Percentiles rank a stretch among this genome's conserved stretches.
These are phyloP conservation scores for Formicarius rufipectus DNA, from an alignment of 2,113 vertebrate genomes.

Conservation along the genomic window DNA sequence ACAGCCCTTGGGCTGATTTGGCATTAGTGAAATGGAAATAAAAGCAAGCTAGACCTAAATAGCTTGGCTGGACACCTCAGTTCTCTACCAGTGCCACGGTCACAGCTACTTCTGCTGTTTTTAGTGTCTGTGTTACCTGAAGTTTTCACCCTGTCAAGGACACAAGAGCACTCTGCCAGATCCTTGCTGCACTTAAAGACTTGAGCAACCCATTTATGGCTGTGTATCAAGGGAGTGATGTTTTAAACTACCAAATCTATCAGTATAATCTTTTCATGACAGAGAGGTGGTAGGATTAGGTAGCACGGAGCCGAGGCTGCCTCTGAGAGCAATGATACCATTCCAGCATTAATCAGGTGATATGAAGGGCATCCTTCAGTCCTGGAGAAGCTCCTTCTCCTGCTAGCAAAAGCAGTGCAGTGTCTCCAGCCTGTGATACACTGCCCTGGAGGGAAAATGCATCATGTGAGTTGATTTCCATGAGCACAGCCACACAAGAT, in stretches of 20 bases:
- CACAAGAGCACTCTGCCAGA: neutral
- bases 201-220: neutral
- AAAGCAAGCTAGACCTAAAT: neutral
- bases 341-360: neutral
- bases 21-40: neutral
- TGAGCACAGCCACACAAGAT: neutral
- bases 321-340: neutral
- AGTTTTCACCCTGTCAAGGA: neutral
- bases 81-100: neutral
- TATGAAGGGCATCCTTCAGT: neutral
- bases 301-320: fast-evolving
- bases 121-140: neutral
- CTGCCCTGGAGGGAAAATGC: neutral
- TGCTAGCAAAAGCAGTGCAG: neutral
- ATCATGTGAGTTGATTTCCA: neutral
- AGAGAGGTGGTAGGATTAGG: neutral
- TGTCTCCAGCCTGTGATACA: neutral
- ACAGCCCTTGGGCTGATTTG: neutral
- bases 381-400: neutral
- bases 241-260: neutral
- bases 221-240: neutral
- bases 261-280: neutral
- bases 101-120: neutral
- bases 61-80: neutral
- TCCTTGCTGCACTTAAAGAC: neutral